Percentiles rank a stretch among this genome's conserved stretches.
phyloP scores from a whole-genome alignment of 2,888 invertebrate genomes.

The Catocala sponsa region DNA sequence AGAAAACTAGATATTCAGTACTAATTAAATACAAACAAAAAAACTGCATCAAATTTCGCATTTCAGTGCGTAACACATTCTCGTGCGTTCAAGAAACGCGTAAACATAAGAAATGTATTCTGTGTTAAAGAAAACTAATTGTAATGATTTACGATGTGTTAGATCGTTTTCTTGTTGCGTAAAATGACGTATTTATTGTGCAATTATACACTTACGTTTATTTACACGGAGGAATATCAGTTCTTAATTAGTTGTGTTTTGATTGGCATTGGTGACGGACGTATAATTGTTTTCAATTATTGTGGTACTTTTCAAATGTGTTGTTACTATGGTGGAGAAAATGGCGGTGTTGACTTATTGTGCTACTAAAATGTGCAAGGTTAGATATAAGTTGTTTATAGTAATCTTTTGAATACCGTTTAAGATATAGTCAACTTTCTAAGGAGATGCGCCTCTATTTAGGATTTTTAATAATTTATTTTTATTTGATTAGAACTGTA shows the following conservation, averaged over 20 bases:
- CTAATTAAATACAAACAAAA: too few species aligned
- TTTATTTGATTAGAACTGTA: too few species aligned
- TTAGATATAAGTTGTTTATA: background rate
- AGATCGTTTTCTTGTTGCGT: conserved; percentile 9
- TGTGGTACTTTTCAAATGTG: background rate
- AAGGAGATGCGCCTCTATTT: too few species aligned
- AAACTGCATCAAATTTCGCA: too few species aligned
- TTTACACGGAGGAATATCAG: conserved; percentile 3
- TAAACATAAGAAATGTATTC: too few species aligned
- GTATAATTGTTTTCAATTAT: background rate
- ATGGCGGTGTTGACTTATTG: background rate
- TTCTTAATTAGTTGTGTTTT: conserved; percentile 12
- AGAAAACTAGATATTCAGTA: too few species aligned
- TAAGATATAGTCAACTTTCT: too few species aligned
- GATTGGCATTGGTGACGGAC: conserved; percentile 7
- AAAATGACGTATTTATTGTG: conserved; percentile 14
- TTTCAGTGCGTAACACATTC: too few species aligned
- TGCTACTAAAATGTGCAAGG: conserved; percentile 3
- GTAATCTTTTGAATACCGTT: too few species aligned
- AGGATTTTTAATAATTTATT: too few species aligned
- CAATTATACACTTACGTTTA: conserved; percentile 12
- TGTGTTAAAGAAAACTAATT: too few species aligned
- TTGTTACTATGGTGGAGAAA: conserved; percentile 5
- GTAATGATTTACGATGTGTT: background rate
- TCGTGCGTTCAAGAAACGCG: too few species aligned